Percentiles rank a stretch among this genome's conserved stretches.
phyloP scores from a whole-genome alignment of 2,797 vertebrate species.

The Schizothorax lantsangensis region DNA sequence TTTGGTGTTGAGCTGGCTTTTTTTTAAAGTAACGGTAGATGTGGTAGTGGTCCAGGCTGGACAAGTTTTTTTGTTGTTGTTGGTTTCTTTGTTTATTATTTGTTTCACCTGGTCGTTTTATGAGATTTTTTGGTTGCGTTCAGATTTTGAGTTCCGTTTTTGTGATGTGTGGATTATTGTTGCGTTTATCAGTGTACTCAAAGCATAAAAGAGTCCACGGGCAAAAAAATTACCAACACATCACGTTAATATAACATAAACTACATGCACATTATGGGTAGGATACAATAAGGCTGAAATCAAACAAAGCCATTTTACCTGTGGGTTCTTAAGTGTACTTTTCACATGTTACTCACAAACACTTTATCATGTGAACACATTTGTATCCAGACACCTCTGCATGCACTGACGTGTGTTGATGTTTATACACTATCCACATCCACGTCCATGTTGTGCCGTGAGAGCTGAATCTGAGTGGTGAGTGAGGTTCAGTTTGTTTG shows the following conservation, averaged over 20 bases:
- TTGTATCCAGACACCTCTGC: conserved; percentile 48
- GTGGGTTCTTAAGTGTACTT: conserved; percentile 80
- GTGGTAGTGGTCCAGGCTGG: conserved; percentile 71
- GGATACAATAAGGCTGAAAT: conserved; percentile 45
- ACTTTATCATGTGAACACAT: conserved; percentile 49
- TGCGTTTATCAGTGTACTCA: conserved; percentile 62
- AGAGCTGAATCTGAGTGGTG: conserved; percentile 62
- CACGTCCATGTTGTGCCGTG: conserved; percentile 38
- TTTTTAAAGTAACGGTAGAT: conserved; percentile 70
- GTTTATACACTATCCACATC: conserved; percentile 40
- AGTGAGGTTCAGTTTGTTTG: conserved; percentile 57
- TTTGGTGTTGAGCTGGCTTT: conserved; percentile 78
- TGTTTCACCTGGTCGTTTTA: conserved; percentile 44
- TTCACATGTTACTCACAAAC: conserved; percentile 45
- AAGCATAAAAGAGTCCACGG: conserved; percentile 82
- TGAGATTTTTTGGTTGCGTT: conserved; percentile 62
- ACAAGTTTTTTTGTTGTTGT: conserved; percentile 69
- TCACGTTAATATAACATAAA: conserved; percentile 14
- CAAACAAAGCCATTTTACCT: conserved; percentile 76
- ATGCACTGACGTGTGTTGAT: conserved; percentile 49
- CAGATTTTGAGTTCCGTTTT: conserved; percentile 60
- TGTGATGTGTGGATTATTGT: conserved; percentile 68
- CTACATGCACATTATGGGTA: conserved; percentile 53
- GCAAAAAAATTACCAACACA: conserved; percentile 66
- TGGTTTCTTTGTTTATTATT: conserved; percentile 59